Conservation (phyloP, 2,113 vertebrate genomes). For the Syngnathus typhle region DNA sequence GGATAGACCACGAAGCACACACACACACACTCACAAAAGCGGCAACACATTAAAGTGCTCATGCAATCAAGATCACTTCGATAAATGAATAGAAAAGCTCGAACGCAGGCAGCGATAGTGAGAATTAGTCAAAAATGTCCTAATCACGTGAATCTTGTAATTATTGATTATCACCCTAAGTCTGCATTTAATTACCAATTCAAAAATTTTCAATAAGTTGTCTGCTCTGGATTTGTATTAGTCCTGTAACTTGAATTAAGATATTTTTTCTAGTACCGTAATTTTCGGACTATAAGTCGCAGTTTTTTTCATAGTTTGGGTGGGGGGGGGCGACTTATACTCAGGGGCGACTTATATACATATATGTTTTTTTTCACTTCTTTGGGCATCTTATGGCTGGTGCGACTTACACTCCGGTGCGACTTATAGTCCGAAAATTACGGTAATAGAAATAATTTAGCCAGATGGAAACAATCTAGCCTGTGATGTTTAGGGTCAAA, state of each 20-base stretch:
- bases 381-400: no score
- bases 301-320: no score
- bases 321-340: no score
- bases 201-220: slow-evolving; percentile 7
- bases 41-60: slow-evolving; percentile 30
- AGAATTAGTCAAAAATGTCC: slow-evolving; percentile 34
- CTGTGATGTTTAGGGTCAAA: no score
- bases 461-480: no score
- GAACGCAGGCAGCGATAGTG: background rate
- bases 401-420: no score
- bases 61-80: slow-evolving; percentile 35
- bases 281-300: no score
- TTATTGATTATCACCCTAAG: slow-evolving; percentile 24
- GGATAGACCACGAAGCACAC: slow-evolving; percentile 32
- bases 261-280: no score
- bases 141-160: slow-evolving; percentile 50
- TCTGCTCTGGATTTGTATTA: slow-evolving; percentile 11
- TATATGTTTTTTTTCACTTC: no score
- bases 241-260: background rate
- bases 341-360: no score
- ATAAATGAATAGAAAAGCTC: slow-evolving; percentile 4
- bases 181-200: background rate
- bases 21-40: slow-evolving; percentile 13
- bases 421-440: no score
- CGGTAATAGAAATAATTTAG: no score